Percentiles rank a stretch among this genome's conserved stretches.
phyloP scores from a whole-genome alignment of 2,797 vertebrate species.

The Steatocranus sp. region DNA sequence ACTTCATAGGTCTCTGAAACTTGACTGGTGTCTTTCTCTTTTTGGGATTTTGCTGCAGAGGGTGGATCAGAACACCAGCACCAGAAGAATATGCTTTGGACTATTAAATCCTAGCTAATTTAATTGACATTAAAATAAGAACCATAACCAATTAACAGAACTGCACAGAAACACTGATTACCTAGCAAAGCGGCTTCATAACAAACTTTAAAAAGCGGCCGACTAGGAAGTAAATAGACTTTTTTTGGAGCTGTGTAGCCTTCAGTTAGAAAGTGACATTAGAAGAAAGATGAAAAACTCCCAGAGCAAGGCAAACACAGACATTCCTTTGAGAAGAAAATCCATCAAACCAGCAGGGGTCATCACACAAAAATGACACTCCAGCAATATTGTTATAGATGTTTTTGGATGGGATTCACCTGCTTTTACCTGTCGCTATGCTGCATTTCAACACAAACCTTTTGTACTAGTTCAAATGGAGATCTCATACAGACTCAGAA shows the following conservation, averaged over 20 bases:
- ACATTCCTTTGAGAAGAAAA: background rate
- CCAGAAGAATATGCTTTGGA: background rate
- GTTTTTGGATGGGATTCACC: background rate
- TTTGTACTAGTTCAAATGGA: no score
- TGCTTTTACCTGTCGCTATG: background rate
- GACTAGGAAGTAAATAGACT: background rate
- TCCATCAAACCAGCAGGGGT: background rate
- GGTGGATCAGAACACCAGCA: background rate
- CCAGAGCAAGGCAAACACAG: background rate
- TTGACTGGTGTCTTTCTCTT: background rate
- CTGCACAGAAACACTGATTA: background rate
- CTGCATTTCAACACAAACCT: background rate
- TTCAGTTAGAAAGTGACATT: background rate
- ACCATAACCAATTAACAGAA: background rate
- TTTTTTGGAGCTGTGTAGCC: accelerated
- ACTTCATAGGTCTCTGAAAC: background rate
- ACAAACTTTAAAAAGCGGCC: background rate
- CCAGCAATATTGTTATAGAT: background rate
- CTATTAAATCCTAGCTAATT: background rate
- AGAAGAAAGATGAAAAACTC: background rate
- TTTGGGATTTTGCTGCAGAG: background rate
- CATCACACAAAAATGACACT: background rate
- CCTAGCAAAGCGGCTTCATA: background rate
- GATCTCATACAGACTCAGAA: background rate
- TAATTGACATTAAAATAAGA: background rate